Percentiles rank a stretch among this genome's conserved stretches.
phyloP scores from a whole-genome alignment of 1,140 invertebrate genomes.

The Phortica variegata region DNA sequence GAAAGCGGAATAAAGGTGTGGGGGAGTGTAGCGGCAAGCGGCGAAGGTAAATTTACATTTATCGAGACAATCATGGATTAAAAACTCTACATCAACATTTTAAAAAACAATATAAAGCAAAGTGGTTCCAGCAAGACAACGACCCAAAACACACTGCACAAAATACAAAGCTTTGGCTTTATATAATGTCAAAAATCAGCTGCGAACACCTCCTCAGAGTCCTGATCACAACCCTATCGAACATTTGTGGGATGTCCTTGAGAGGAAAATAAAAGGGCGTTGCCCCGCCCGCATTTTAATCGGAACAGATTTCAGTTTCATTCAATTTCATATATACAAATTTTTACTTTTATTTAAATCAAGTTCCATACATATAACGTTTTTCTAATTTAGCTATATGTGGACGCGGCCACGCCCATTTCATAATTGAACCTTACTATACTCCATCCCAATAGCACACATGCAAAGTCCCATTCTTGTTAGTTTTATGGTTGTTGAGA shows the following conservation, averaged over 20 bases:
- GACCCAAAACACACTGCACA: conserved; percentile 33
- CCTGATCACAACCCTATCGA: conserved; percentile 30
- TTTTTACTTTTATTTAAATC: no score
- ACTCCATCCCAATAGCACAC: no score
- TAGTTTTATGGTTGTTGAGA: no score
- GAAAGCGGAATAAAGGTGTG: conserved; percentile 46
- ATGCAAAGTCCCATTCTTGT: no score
- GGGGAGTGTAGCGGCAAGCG: conserved; percentile 36
- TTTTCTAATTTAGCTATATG: no score
- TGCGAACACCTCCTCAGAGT: conserved; percentile 38
- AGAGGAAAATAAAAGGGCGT: conserved; percentile 22
- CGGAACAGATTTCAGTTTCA: no score
- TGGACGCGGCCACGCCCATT: no score
- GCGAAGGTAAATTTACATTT: conserved; percentile 30
- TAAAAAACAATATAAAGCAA: conserved; percentile 24
- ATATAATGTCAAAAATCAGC: conserved; percentile 9
- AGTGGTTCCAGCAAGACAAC: conserved; percentile 14
- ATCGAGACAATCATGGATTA: conserved; percentile 27
- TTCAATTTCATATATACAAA: no score
- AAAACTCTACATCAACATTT: conserved; percentile 20
- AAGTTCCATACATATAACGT: no score
- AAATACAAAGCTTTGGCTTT: conserved; percentile 27
- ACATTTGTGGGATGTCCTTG: conserved; percentile 43
- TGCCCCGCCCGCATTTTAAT: no score
- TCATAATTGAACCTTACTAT: no score